Base-by-base conservation (phyloP, 2,888 invertebrate genomes). In the Druceiella hillmani region DNA sequence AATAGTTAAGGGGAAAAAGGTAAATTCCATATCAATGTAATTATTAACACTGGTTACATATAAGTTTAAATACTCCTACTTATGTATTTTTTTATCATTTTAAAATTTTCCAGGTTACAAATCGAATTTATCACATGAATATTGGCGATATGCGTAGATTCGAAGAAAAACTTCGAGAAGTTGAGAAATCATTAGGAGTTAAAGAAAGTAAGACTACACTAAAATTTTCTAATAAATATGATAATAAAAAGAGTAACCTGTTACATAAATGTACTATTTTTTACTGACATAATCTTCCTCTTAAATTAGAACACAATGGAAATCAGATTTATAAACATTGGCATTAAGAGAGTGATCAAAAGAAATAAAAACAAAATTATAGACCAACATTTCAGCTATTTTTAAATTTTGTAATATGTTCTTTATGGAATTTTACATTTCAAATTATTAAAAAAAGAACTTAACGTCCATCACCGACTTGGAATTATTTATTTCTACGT, bases 161-260 rank as follows among this genome's bases (percentile, higher is more conserved):
- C 61, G 97, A 98, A 62, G 86, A 87, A 52, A 93, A 92, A 64
- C 64, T 98, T 16, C 74, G 95, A 17, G 82, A 83, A 49, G 86
- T 85, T 1, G 97, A 98, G 62, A 71, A 78, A 36, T 76, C 75
- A 24, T 66, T 95, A 24, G 90, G 90, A 9, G 86, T 95, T 30
- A 75, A 73, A 53, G 81, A 86, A 57, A 89, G 83, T 67, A 52
- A 31, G 27, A 14, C 11, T 7, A 20, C 9, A 9, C 9, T 20
- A 32, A 2, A 10, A 17, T 12, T 24, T n/a, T 33, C 2, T 17
- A 20, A 14, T 31, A 17, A 3, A 10, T 17, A 3, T n/a, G 15
- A 3, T 16, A 31, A 17, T 31, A 12, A 15, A 13, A 15, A 13
- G 10, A 15, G 16, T 14, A 9, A 12, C 3, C 7, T 12, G 13